Evolutionary conservation across 2,797 vertebrate genomes (phyloP).

Genomic region (Cirrhinus mrigala): DNA sequence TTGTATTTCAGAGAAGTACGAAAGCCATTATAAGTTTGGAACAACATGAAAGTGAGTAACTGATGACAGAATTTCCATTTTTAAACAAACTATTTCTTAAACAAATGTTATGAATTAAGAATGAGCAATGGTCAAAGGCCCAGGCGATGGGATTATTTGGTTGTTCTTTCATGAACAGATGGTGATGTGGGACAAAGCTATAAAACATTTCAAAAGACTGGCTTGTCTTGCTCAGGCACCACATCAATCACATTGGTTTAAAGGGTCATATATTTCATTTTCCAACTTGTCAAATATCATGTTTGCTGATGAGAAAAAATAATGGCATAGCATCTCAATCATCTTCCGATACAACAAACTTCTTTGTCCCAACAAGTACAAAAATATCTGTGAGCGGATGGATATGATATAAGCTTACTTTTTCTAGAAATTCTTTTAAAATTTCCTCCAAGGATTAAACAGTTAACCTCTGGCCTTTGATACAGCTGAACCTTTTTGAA

Average conservation of each 20-base stretch:
- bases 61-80: not conserved
- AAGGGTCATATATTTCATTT: constrained; percentile 19
- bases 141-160: not conserved
- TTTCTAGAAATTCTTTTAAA: constrained; percentile 1
- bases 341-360: constrained; percentile 5
- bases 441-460: not conserved
- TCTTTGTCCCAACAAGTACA: not conserved
- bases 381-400: not conserved
- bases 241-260: constrained; percentile 24
- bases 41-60: not conserved
- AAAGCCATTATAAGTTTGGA: not conserved
- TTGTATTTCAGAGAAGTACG: not conserved
- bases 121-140: constrained; percentile 2
- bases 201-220: constrained; percentile 30
- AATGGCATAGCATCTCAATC: not conserved
- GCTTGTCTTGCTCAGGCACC: constrained; percentile 1
- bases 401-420: not conserved
- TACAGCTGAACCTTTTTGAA: constrained; percentile 20
- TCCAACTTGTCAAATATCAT: constrained; percentile 26
- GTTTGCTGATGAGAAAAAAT: not conserved
- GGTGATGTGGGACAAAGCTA: constrained; percentile 21
- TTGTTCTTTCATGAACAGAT: constrained; percentile 21
- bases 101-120: constrained; percentile 17
- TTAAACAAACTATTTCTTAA: not conserved
- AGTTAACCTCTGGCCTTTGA: constrained; percentile 17